Evolutionary conservation across 2,888 invertebrate genomes (phyloP).

Genomic region (Junonia oenone): DNA sequence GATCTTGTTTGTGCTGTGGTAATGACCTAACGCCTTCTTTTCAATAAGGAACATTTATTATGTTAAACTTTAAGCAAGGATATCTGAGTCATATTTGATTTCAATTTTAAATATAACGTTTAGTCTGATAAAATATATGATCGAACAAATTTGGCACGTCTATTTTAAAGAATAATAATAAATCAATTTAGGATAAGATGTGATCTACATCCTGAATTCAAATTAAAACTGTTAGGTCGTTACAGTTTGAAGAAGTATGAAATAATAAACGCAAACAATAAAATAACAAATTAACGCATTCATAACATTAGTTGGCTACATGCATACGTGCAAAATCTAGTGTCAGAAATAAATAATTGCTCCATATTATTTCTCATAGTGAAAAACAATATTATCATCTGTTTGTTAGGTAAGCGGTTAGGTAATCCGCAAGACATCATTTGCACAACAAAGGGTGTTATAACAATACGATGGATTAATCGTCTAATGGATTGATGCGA

Average conservation of each 20-base stretch:
- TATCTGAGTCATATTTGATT: conserved; percentile 19
- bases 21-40: conserved; percentile 55
- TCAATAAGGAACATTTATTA: conserved; percentile 34
- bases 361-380: not conserved
- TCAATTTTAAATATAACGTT: not conserved
- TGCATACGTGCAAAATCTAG: too few relatives aligned
- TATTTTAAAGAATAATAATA: too few relatives aligned
- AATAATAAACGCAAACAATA: too few relatives aligned
- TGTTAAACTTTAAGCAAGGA: conserved; percentile 28
- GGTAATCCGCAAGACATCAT: conserved; percentile 30
- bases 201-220: too few relatives aligned
- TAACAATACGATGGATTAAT: conserved; percentile 65
- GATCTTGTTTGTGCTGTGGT: conserved; percentile 45
- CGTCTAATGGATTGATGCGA: conserved; percentile 68
- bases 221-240: too few relatives aligned
- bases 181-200: too few relatives aligned
- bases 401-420: conserved; percentile 26
- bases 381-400: not conserved
- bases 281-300: too few relatives aligned
- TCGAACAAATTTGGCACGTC: too few relatives aligned
- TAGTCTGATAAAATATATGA: not conserved
- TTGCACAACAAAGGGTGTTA: conserved; percentile 37
- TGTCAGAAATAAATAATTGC: not conserved
- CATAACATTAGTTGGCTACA: too few relatives aligned
- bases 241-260: too few relatives aligned